Evolutionary conservation across 2,888 invertebrate species (phyloP).

Genomic region (Cephus pygmeus): DNA sequence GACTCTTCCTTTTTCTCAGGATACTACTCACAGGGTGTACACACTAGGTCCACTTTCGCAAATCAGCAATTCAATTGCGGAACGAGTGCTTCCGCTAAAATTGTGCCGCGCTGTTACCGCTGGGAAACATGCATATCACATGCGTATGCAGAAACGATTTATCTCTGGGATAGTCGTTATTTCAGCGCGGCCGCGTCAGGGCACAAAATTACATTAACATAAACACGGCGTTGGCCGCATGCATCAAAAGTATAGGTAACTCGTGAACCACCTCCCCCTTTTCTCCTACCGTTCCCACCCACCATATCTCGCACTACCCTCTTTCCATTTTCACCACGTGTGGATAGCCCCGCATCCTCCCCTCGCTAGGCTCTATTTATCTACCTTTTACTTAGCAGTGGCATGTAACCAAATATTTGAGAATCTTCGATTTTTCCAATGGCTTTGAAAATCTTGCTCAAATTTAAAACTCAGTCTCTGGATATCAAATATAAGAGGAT

Average conservation of each 20-base stretch:
- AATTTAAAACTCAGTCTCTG: no score
- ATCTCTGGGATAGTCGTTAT: slow-evolving; percentile 32
- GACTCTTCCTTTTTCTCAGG: no score
- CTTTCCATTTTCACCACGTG: no score
- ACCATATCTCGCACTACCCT: no score
- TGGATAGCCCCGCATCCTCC: no score
- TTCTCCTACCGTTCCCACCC: no score
- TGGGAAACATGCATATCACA: slow-evolving; percentile 31
- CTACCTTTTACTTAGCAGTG: no score
- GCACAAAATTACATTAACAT: slow-evolving; percentile 27
- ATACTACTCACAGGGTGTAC: not conserved
- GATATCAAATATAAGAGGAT: no score
- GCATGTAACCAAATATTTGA: no score
- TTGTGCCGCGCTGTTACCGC: slow-evolving; percentile 24
- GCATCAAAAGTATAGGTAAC: slow-evolving; percentile 30
- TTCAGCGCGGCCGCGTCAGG: slow-evolving; percentile 23
- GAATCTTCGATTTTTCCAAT: no score
- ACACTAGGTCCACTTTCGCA: not conserved
- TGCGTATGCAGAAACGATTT: slow-evolving; percentile 38
- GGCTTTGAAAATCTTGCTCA: no score
- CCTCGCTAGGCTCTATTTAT: no score
- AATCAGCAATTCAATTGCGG: slow-evolving; percentile 25
- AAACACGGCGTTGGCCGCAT: slow-evolving; percentile 24
- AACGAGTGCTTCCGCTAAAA: slow-evolving; percentile 28
- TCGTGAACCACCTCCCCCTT: not conserved